phyloP scores from a whole-genome alignment of 2,888 invertebrate species.

The Pyralis farinalis region DNA sequence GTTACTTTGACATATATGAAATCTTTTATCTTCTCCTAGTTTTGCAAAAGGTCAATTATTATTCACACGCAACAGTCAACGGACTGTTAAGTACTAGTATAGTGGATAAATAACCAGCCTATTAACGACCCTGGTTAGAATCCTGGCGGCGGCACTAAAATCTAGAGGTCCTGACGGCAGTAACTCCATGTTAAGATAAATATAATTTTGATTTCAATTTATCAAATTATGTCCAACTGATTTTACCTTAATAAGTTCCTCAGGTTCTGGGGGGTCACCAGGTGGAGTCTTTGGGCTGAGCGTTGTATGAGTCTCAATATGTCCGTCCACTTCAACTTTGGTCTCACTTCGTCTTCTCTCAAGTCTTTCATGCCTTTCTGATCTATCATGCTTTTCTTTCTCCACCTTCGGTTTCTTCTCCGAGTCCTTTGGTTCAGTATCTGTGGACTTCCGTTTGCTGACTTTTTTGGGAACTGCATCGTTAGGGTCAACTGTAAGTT shows the following conservation, averaged over 20 bases:
- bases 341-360: constrained; percentile 69
- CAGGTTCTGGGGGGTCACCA: constrained; percentile 95
- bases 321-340: constrained; percentile 84
- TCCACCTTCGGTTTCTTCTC: constrained; percentile 65
- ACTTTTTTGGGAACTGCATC: constrained; percentile 53
- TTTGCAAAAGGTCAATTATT: too few species aligned
- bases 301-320: constrained; percentile 87
- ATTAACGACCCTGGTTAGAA: too few species aligned
- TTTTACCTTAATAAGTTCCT: constrained; percentile 93
- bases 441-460: constrained; percentile 52
- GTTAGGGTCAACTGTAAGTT: constrained; percentile 60
- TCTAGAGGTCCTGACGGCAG: too few species aligned
- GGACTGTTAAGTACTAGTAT: too few species aligned
- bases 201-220: too few species aligned
- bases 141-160: too few species aligned
- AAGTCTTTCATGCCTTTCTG: constrained; percentile 27
- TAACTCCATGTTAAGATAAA: too few species aligned
- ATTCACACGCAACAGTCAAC: too few species aligned
- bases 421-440: constrained; percentile 49
- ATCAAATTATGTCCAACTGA: too few species aligned
- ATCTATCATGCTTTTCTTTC: constrained; percentile 31
- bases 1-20: too few species aligned
- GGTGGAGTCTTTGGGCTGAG: constrained; percentile 90
- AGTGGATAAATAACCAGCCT: too few species aligned
- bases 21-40: too few species aligned